Conservation (phyloP, 2,113 vertebrate species). For the Bos taurus region DNA sequence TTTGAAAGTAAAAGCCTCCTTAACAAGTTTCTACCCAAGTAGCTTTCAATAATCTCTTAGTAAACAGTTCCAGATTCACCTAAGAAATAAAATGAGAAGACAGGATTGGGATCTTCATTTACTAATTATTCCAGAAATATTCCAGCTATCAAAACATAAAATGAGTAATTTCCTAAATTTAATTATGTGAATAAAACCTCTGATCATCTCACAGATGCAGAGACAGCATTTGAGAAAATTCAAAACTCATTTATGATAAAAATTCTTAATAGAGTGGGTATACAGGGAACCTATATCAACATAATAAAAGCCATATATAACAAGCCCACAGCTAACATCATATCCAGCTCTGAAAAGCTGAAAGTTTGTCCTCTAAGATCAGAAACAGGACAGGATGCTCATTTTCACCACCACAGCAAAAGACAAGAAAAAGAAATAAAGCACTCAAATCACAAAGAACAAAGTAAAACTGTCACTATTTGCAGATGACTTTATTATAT, state of each 20-base stretch:
- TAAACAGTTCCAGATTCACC: background rate
- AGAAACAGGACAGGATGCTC: background rate
- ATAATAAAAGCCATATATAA: background rate
- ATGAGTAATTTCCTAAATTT: background rate
- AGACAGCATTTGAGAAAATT: background rate
- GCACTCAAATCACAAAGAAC: background rate
- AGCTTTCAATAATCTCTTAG: background rate
- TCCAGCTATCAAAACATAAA: slow-evolving; percentile 30
- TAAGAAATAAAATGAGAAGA: background rate
- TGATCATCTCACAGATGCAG: background rate
- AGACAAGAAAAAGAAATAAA: background rate
- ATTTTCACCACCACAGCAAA: background rate
- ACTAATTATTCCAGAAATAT: background rate
- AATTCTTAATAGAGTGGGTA: background rate
- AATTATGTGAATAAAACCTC: background rate
- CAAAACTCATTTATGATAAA: background rate
- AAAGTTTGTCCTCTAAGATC: background rate
- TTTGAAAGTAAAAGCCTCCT: slow-evolving; percentile 28
- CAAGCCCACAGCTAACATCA: background rate
- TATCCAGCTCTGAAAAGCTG: background rate
- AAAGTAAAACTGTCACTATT: background rate
- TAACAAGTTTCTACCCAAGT: slow-evolving; percentile 25
- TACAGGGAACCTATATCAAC: background rate
- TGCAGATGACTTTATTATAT: background rate
- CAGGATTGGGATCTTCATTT: background rate